Base-by-base conservation (phyloP, 2,113 vertebrate species). In the Scytalopus superciliaris region DNA sequence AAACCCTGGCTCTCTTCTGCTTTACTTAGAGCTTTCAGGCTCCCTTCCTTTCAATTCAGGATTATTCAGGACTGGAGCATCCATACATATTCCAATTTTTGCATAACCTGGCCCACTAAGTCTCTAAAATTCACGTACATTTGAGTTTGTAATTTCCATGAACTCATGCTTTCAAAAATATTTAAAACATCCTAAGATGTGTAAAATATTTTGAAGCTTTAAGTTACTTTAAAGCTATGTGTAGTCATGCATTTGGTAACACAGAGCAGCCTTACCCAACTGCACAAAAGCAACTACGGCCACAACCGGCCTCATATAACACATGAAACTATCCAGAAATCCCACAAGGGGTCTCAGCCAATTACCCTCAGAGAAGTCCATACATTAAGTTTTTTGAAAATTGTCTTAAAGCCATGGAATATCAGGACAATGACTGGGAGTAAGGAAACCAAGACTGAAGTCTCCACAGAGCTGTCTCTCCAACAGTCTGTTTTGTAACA, bases 401-500 rank as follows among this genome's bases (percentile, higher is more conserved):
- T 56, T 88, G 68, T 75, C 77, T 90, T 84, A 84, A 94, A 96
- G 44, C 40, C 60, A 30, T 35, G 49, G 60, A 93, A 64, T 86
- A 93, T 55, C 52, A 78, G 60, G 83, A 84, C 82, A 84, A 60
- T 10, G 39, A 93, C 68, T 88, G 95, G 79, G 76, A 93, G 83
- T 70, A 87, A 96, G 88, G 70, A 96, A 96, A 93, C 86, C 88
- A 92, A 95, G 64, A 22, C 68, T 84, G 44, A 37, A 94, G 72
- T 56, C 69, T 94, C 86, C 90, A 89, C 39, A 89, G 94, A 93
- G 60, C 84, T 92, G 93, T 87, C 39, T 90, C 73, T 96, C 76
- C 79, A 91, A 60, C 47, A 90, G 85, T 11, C 69, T 93, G 88
- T 94, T 95, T 96, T 94, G 95, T 92, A 96, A 90, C 3, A 10